Base-by-base conservation (phyloP, 2,888 invertebrate genomes). In the Hirudinaria manillensis region DNA sequence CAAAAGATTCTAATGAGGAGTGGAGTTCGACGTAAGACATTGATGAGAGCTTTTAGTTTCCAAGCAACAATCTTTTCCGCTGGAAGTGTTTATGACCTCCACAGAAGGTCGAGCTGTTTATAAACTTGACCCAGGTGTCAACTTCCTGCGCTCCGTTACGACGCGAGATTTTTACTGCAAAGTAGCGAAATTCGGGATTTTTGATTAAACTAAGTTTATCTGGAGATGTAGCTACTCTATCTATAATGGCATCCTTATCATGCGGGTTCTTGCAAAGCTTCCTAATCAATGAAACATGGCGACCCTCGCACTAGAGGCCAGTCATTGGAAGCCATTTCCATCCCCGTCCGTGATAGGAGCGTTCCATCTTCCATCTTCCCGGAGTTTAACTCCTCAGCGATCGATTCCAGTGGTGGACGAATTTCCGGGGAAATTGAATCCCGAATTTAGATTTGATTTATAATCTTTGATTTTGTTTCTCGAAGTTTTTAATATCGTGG, bases 181-280 rank as follows among this genome's bases (percentile, higher is more conserved):
- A 61, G 24, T 61, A 6, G 61, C 24, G 29, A n/a, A 1, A 61
- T 27, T 45, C 24, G 61, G 7, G 61, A 61, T 27, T 24, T 24
- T 29, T 6, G 61, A n/a, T 29, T 6, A n/a, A n/a, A 61, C 1
- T 16, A 19, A 61, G 29, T 61, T 61, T 61, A 61, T 29, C 29
- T 29, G 61, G 24, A 24, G 29, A 61, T 1, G 24, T 61, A 7
- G 45, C 61, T 61, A 61, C 61, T 61, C 61, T 61, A 61, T 61
- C 61, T 61, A 61, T 13, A 61, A 61, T 61, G 61, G 61, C 61
- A 61, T 61, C 61, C 61, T 61, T 61, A 61, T 61, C 61, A 29
- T 61, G 24, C n/a, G 19, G 2, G 61, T 61, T 61, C 61, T 16
- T 1, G 1, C 61, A 61, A 61, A 61, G 29, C 61, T 61, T 61